These are phyloP conservation scores for Andrena flavipes DNA, from an alignment of 2,888 invertebrate genomes.

Conservation along the genomic window DNA sequence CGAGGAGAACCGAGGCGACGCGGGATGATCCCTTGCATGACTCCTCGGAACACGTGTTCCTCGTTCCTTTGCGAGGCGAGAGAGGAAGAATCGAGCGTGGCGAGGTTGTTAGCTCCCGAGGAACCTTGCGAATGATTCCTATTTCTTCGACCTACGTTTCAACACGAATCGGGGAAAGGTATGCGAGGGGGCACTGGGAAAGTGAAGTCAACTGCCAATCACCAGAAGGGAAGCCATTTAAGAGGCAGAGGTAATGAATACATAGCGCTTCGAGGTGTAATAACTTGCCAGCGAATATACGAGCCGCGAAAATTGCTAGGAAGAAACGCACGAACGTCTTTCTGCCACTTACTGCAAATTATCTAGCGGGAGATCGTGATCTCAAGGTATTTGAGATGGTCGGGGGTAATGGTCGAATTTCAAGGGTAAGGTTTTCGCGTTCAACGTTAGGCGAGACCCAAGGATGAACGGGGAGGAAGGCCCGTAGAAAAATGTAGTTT, in stretches of 20 bases:
- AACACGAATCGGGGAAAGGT: not conserved
- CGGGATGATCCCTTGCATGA: not conserved
- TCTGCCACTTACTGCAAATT: constrained; percentile 8
- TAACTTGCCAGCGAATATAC: constrained; percentile 23
- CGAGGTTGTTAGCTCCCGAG: not conserved
- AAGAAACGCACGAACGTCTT: constrained; percentile 11
- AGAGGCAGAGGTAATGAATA: constrained; percentile 30
- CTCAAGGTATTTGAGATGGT: constrained; percentile 39
- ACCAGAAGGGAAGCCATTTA: not conserved
- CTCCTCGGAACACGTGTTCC: constrained; percentile 2
- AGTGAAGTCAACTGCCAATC: constrained; percentile 28
- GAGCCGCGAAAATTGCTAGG: constrained; percentile 32
- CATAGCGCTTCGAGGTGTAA: constrained; percentile 27
- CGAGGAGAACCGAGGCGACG: not conserved
- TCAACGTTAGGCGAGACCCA: not conserved
- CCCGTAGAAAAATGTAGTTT: not conserved
- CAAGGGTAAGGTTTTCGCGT: not conserved
- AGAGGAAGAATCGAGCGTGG: too few relatives aligned
- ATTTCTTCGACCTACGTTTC: not conserved
- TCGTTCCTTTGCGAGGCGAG: not conserved
- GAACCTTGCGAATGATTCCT: not conserved
- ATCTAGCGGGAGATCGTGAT: constrained; percentile 18
- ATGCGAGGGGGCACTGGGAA: constrained; percentile 11
- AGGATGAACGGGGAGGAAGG: not conserved
- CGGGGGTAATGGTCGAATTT: not conserved